Percentiles rank a stretch among this genome's conserved stretches.
Evolutionary conservation across 2,113 vertebrate species (phyloP).

Genomic region (Tretioscincus oriximinensis): DNA sequence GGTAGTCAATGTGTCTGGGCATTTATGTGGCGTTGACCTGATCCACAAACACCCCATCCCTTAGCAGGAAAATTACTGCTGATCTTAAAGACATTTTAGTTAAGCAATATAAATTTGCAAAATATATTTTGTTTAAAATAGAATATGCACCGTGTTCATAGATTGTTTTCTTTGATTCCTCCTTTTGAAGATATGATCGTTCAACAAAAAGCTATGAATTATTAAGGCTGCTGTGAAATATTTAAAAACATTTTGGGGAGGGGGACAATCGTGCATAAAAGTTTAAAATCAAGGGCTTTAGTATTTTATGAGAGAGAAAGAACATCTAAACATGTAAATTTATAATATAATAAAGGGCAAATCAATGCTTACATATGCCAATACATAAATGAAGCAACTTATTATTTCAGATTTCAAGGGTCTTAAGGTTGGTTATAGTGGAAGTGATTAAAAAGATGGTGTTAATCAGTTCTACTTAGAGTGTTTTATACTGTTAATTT

Average conservation of each 20-base stretch:
- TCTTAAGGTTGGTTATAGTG: constrained; percentile 34
- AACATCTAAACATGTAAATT: not conserved
- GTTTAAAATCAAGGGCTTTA: not conserved
- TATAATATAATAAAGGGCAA: constrained; percentile 48
- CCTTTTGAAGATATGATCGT: not conserved
- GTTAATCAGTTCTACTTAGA: constrained; percentile 40
- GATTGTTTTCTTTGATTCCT: not conserved
- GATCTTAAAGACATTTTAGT: not conserved
- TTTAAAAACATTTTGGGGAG: not conserved
- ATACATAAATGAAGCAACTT: constrained; percentile 58
- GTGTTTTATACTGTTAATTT: constrained; percentile 30
- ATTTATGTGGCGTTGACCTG: constrained; percentile 65
- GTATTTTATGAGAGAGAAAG: constrained; percentile 8
- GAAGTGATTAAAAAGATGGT: constrained; percentile 30
- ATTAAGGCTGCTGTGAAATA: not conserved
- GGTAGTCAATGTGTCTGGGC: constrained; percentile 64
- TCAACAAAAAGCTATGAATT: not conserved
- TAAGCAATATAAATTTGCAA: not conserved
- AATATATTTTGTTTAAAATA: constrained; percentile 9
- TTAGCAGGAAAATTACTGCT: not conserved
- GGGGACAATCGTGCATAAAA: not conserved
- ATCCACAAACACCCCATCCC: constrained; percentile 36
- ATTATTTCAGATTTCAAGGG: constrained; percentile 60
- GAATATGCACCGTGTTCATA: not conserved
- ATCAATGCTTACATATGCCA: constrained; percentile 60